These are phyloP conservation scores for Caloenas nicobarica DNA, from an alignment of 2,113 vertebrate species.

Conservation along the genomic window DNA sequence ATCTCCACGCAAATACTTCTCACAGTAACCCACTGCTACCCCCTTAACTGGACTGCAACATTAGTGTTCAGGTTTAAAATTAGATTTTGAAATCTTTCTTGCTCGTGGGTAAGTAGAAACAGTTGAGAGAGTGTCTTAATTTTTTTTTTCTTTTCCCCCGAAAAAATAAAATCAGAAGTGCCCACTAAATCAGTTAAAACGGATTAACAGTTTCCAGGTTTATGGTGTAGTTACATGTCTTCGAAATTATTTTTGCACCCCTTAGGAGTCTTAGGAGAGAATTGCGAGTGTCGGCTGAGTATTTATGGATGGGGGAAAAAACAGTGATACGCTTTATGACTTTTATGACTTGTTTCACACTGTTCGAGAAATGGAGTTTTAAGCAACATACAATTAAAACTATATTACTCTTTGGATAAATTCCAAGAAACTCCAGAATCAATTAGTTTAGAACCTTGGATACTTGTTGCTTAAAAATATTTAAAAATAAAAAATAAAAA, in stretches of 20 bases:
- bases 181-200: conserved; percentile 40
- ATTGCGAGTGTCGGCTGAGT: conserved; percentile 16
- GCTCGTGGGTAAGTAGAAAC: background rate
- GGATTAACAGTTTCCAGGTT: conserved; percentile 50
- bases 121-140: background rate
- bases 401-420: conserved; percentile 67
- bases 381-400: conserved; percentile 74
- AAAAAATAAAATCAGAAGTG: background rate
- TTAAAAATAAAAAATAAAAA: background rate
- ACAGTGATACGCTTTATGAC: conserved; percentile 54
- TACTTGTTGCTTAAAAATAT: conserved; percentile 69
- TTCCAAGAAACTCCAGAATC: conserved; percentile 67
- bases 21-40: background rate
- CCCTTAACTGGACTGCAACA: background rate
- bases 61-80: background rate
- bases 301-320: conserved; percentile 1
- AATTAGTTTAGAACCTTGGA: conserved; percentile 59
- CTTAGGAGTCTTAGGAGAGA: conserved; percentile 34
- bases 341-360: conserved; percentile 73
- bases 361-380: conserved; percentile 73
- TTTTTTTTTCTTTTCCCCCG: background rate
- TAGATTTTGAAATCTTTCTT: background rate
- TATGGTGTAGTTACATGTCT: conserved; percentile 17
- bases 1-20: conserved; percentile 10
- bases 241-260: conserved; percentile 42